Evolutionary conservation across 2,113 vertebrate genomes (phyloP), one percentile per base, ranked within the genome.

Genomic region (Crocuta crocuta): DNA sequence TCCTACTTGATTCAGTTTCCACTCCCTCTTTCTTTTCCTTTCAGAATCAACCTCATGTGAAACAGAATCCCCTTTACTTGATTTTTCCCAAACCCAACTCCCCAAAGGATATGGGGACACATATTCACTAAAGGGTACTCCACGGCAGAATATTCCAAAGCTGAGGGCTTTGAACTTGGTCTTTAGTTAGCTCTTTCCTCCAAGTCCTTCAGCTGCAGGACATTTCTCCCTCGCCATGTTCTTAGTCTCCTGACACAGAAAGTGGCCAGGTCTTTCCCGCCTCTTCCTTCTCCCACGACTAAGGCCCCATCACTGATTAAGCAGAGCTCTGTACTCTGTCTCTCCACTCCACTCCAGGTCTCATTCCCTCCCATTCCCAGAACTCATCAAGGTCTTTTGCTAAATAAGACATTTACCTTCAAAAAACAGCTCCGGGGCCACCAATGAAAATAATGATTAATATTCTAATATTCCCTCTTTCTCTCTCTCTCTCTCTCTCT

Each of bases 401-500:
- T 88, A 76, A 68, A 31, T 28, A 28, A 24, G 55, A 71, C 12
- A 23, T 80, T 76, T 48, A 78, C 23, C 16, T 89, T 79, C 68
- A 50, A 61, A 48, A 55, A 82, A 61, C 0, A 65, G 79, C 17
- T 31, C 81, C 26, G 79, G 31, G 33, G 16, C 39, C 31, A 94
- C 35, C 4, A 84, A 3, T 73, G 33, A 76, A 76, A 94, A 53
- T 50, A 58, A 15, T 65, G 39, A 33, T 35, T 8, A 21, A 35
- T 19, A 24, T 33, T 19, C 43, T 8, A 21, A 35, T 19, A 24
- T 33, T 19, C 43, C 58, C 28, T 31, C 63, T 76, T 5, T 82
- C 28, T 10, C 35, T 0, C 2, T 35, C 19, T 0, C 23, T 19
- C 39, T 3, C 3, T 39, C 39, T 39, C 39, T 39, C 39, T 39